phyloP scores from a whole-genome alignment of 30 jellyfish, hydroid and myxozoan species.

The Cassiopea xamachana region DNA sequence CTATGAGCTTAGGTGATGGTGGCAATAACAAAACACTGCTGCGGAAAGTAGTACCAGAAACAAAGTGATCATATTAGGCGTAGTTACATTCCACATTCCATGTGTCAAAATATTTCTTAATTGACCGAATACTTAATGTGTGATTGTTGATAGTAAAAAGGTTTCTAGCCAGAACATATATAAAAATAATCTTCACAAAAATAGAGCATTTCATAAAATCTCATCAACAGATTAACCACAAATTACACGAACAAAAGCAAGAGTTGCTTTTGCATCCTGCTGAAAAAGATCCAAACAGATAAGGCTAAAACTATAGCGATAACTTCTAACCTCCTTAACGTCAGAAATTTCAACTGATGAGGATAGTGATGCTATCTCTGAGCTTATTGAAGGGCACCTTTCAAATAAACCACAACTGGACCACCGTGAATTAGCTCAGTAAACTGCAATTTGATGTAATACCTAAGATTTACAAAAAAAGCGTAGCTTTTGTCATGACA shows the following conservation, averaged over 20 bases:
- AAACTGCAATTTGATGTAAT: neutral
- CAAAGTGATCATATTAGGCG: too few relatives aligned
- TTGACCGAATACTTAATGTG: neutral
- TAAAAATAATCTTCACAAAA: neutral
- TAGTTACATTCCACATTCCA: neutral
- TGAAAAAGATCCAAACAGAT: neutral
- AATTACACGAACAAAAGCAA: neutral
- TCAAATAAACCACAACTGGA: neutral
- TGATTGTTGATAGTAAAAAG: neutral
- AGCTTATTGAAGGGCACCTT: neutral
- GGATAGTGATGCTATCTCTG: slow-evolving; percentile 13
- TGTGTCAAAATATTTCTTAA: neutral
- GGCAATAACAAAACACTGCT: too few relatives aligned
- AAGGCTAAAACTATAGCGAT: neutral
- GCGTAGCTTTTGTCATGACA: too few relatives aligned
- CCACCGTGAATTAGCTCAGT: neutral
- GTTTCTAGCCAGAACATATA: neutral
- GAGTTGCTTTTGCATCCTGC: neutral
- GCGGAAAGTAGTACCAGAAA: too few relatives aligned
- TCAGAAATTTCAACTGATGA: slow-evolving; percentile 2
- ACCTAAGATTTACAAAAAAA: too few relatives aligned
- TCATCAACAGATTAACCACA: neutral
- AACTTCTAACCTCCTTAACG: neutral
- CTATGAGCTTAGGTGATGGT: too few relatives aligned
- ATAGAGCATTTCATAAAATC: neutral